These are phyloP conservation scores for Oligia latruncula DNA, from an alignment of 2,888 invertebrate genomes.

Conservation along the genomic window DNA sequence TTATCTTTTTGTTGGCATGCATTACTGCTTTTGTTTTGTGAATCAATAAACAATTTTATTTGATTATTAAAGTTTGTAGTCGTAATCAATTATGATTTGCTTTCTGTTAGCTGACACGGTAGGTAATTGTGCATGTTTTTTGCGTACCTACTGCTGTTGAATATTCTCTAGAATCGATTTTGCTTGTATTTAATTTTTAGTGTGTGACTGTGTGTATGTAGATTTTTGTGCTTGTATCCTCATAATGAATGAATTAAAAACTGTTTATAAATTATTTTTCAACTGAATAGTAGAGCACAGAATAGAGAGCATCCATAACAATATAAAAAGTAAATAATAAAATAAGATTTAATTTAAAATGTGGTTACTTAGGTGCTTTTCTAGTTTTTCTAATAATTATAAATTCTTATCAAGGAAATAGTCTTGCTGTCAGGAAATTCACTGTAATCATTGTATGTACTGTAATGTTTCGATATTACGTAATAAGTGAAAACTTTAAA, in stretches of 20 bases:
- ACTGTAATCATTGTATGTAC: not conserved
- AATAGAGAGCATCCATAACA: not conserved
- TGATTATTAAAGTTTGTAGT: conserved; percentile 9
- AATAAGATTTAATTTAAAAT: not conserved
- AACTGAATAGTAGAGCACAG: not conserved
- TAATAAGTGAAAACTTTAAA: not conserved
- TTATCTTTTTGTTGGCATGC: conserved; percentile 21
- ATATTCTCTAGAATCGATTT: conserved; percentile 23
- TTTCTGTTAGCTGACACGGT: conserved; percentile 3
- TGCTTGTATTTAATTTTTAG: conserved; percentile 20
- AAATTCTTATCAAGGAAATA: not conserved
- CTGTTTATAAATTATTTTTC: not conserved
- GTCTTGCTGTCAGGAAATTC: not conserved
- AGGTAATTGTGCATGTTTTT: conserved; percentile 27
- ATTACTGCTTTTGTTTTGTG: conserved; percentile 30
- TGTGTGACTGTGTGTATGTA: conserved; percentile 11
- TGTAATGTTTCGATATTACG: not conserved
- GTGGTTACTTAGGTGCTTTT: not conserved
- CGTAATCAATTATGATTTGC: conserved; percentile 5
- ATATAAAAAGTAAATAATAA: not conserved
- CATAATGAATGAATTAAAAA: not conserved
- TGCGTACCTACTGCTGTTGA: not conserved
- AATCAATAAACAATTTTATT: conserved; percentile 9
- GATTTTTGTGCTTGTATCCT: conserved; percentile 2
- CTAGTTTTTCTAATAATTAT: not conserved